Conservation (phyloP, 2,888 invertebrate genomes). For the Phasia obesa region DNA sequence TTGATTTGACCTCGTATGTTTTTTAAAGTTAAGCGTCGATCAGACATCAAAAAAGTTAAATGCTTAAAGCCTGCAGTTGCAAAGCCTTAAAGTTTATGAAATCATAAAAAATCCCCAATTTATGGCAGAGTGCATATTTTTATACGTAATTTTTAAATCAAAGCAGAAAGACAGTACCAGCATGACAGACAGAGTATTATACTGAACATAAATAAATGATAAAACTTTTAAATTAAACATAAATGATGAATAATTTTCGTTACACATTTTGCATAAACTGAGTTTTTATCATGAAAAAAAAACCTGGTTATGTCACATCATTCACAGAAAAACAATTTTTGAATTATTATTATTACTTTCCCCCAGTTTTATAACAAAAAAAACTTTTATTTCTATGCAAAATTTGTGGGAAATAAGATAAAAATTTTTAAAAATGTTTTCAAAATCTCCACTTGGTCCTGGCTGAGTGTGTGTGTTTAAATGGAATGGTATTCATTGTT, state of each 20-base stretch:
- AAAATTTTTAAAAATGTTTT: constrained; percentile 21
- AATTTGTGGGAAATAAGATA: constrained; percentile 7
- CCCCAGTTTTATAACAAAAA: not conserved
- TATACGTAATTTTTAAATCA: too few relatives aligned
- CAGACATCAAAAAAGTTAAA: too few relatives aligned
- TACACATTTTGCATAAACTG: constrained; percentile 20
- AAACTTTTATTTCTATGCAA: constrained; percentile 19
- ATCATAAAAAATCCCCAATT: too few relatives aligned
- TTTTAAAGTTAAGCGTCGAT: too few relatives aligned
- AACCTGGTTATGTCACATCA: constrained; percentile 7
- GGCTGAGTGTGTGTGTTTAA: not conserved
- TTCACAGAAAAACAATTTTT: constrained; percentile 25
- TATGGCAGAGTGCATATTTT: too few relatives aligned
- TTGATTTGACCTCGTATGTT: too few relatives aligned
- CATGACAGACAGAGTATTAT: not conserved
- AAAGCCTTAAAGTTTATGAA: too few relatives aligned
- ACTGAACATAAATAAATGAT: constrained; percentile 37
- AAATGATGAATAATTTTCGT: constrained; percentile 37
- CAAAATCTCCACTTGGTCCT: not conserved
- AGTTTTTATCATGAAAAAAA: constrained; percentile 31
- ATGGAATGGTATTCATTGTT: constrained; percentile 7
- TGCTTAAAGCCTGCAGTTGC: too few relatives aligned
- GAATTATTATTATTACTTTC: constrained; percentile 25
- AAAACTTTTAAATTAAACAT: constrained; percentile 45
- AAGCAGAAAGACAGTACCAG: not conserved